Evolutionary conservation across 1,140 invertebrate genomes (phyloP), one percentile per base, ranked within the genome.

Genomic region (Belonocnema kinseyi): DNA sequence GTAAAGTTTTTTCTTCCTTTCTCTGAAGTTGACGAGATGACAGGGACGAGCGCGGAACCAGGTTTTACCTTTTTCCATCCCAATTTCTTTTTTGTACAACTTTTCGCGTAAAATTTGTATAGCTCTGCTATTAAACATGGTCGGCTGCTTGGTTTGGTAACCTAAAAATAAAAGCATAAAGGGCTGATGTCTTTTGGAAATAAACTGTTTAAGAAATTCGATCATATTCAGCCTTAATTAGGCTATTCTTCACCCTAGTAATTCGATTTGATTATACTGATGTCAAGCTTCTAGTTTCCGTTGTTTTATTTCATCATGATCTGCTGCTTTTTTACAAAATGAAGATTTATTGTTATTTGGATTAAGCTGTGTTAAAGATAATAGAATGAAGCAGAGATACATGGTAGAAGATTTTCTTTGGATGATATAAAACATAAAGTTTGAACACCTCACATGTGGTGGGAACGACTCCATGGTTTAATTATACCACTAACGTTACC

Each of bases 371-470:
- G 40, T 40, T 33, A 40, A 46, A n/a, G 33, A 66, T 66, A 66
- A 40, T 8, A 66, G 40, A 26, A 66, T 66, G 26, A 66, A 66
- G 58, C 6, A 33, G 33, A 66, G 21, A 66, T 7, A 21, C 58
- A 33, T n/a, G 61, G 40, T 46, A 46, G 61, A 46, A 66, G 26
- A 10, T 66, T 66, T 66, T 26, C 7, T 6, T 66, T 21, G 3
- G 14, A 40, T 46, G 14, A n/a, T 66, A 40, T 66, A 66, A 66
- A 66, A 46, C 61, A 66, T 33, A 66, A 66, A 66, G 61, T 66
- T 66, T 66, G 12, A 66, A 66, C 61, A 66, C 61, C 13, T n/a
- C 61, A 46, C 61, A 66, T 66, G 61, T 66, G 61, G 61, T 66
- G 12, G 61, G 33, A 66, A 66, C 33, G 61, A 66, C 61, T 66